Evolutionary conservation across 1,140 invertebrate genomes (phyloP), one percentile per base, ranked within the genome.

Genomic region (Scaptomyza graminum): DNA sequence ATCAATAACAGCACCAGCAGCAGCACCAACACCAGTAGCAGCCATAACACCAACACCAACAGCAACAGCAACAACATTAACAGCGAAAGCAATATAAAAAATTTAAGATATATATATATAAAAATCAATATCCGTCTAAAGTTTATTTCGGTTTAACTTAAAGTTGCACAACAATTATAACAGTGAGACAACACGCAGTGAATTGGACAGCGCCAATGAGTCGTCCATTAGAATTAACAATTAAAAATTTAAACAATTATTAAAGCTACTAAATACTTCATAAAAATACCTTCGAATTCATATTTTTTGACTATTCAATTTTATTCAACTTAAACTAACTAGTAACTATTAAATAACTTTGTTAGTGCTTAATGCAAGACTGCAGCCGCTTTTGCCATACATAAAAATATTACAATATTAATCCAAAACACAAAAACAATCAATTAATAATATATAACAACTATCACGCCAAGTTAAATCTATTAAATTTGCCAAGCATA

Each of bases 71-170:
- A 18, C 28, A 51, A 44, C 51, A 69, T 8, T n/a, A 37, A 28
- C 7, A 64, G 1, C 11, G 39, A 34, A 6, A 41, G 12, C 22
- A 31, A 50, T 28, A 54, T 12, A 28, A 46, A 31, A 31, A 31
- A 31, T 31, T 31, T 6, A 31, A 31, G 28, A 37, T 41, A 64
- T 22, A 43, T 41, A 64, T 22, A 43, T 25, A 37, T 75, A 90
- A 90, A 90, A 90, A 91, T 90, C 90, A 91, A 91, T 90, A 91
- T 91, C 90, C 90, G 90, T 91, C 90, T 91, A 91, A 91, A 91
- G 90, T 91, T 91, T 91, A 90, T 90, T 79, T 88, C 82, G 76
- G 82, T 75, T 81, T 88, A 76, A 81, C 60, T 62, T 61, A 56
- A 81, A 87, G 68, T 81, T 81, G 72, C 63, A 28, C 57, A 66